Percentiles rank a stretch among this genome's conserved stretches.
These are phyloP conservation scores for Triplophysa dalaica DNA, from an alignment of 2,113 vertebrate genomes.

Conservation along the genomic window DNA sequence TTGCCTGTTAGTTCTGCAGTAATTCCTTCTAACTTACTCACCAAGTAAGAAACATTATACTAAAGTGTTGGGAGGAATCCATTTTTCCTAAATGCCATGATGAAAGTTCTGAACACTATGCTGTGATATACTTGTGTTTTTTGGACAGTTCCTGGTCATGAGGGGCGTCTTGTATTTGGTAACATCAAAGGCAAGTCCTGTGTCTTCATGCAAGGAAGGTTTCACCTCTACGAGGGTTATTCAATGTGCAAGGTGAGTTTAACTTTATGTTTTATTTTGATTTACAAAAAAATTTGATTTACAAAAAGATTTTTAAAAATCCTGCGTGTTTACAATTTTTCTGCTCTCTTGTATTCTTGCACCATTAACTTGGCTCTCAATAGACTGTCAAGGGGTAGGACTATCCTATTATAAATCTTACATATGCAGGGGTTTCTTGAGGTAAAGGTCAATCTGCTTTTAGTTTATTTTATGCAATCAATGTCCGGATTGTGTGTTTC, in stretches of 20 bases:
- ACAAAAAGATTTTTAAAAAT: not conserved
- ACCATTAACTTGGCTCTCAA: not conserved
- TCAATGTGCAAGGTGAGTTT: constrained; percentile 70
- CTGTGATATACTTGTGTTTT: not conserved
- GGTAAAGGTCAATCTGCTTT: not conserved
- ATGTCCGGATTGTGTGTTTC: constrained; percentile 4
- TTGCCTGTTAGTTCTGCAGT: no score
- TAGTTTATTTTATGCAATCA: not conserved
- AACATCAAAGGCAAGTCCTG: constrained; percentile 66
- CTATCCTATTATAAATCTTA: not conserved
- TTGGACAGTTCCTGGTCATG: constrained; percentile 67
- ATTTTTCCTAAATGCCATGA: no score
- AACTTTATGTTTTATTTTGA: not conserved
- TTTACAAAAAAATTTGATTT: not conserved
- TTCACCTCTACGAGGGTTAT: constrained; percentile 76
- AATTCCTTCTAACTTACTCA: no score
- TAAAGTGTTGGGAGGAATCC: no score
- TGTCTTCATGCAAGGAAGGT: constrained; percentile 76
- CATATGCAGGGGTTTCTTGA: not conserved
- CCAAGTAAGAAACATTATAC: no score
- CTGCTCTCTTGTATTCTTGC: not conserved
- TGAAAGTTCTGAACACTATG: not conserved
- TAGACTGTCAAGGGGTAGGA: not conserved
- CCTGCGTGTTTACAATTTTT: no score
- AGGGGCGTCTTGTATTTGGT: constrained; percentile 73